Conservation (phyloP, 2,888 invertebrate genomes). For the Lasioglossum malachurum region DNA sequence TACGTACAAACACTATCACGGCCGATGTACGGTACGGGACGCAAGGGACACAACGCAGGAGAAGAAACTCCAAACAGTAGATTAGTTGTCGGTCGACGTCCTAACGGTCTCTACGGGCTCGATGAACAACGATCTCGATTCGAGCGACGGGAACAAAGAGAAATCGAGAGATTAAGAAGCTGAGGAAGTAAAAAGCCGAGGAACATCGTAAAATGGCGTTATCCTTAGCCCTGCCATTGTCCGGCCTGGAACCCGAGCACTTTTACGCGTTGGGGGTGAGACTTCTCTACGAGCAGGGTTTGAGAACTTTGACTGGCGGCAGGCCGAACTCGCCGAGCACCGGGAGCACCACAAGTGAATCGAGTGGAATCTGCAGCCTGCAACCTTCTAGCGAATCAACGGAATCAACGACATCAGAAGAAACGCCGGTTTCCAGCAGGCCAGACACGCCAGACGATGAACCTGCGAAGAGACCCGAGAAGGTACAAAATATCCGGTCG, state of each 20-base stretch:
- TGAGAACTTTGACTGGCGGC: slow-evolving; percentile 68
- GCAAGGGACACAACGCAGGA: slow-evolving; percentile 7
- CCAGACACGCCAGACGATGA: slow-evolving; percentile 62
- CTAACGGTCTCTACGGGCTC: slow-evolving; percentile 49
- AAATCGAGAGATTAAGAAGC: not conserved
- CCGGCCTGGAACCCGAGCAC: slow-evolving; percentile 86
- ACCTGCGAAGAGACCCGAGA: slow-evolving; percentile 26
- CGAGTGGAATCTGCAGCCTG: slow-evolving; percentile 88
- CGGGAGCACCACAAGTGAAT: slow-evolving; percentile 87
- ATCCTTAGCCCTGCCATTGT: slow-evolving; percentile 87
- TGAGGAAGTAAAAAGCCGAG: not conserved
- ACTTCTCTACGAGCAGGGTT: slow-evolving; percentile 83
- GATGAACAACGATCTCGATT: not conserved
- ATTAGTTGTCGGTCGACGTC: slow-evolving; percentile 66
- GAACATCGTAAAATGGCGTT: slow-evolving; percentile 86
- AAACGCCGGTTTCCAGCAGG: slow-evolving; percentile 66
- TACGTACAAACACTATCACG: slow-evolving; percentile 22
- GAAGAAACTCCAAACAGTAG: slow-evolving; percentile 23
- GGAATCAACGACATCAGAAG: slow-evolving; percentile 82
- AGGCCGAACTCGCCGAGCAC: slow-evolving; percentile 85
- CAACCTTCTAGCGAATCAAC: slow-evolving; percentile 86
- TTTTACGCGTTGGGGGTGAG: slow-evolving; percentile 85
- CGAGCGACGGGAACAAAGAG: not conserved
- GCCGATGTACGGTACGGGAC: not conserved
- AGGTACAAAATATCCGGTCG: slow-evolving; percentile 33